Base-by-base conservation (phyloP, 2,888 invertebrate species). In the Lumbricus terrestris region DNA sequence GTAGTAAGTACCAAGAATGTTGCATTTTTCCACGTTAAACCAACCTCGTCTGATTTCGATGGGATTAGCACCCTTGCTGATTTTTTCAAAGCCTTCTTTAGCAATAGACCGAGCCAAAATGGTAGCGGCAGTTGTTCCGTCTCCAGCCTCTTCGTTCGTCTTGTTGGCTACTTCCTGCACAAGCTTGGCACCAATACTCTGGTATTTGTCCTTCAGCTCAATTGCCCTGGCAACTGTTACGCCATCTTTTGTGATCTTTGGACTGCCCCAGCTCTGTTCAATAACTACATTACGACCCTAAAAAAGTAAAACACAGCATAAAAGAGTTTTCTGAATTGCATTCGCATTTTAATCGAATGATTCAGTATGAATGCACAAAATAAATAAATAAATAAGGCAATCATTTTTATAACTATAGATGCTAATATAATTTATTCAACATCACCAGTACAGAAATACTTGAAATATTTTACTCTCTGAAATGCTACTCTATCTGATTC, bases 141-240 rank as follows among this genome's bases (percentile, higher is more conserved):
- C 99, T 38, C 99, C 99, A 91, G 99, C 95, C 91, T 99, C 99
- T 95, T 99, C 99, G 94, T 99, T 99, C 15, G 99, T 99, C 95
- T 98, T 99, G 95, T 99, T 99, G 5, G 99, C 99, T 54, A 99
- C 99, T 95, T 99, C 99, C 95, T 99, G 99, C 0, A 99, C 99
- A 89, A 99, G 96, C 95, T 97, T 98, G 38, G 99, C 99, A 91
- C 99, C 99, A 95, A 99, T 98, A 95, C 99, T 99, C 96, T 99
- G 98, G 96, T 29, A 83, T 42, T 98, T 99, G 95, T 99, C 99
- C 96, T 99, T 98, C 38, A 99, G 96, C 95, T 99, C 99, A 92
- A 99, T 97, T 69, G 98, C 97, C 95, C 99, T 99, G 88, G 99
- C 99, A 90, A 99, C 99, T 6, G 99, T 99, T 18, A 99, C 99